Evolutionary conservation across 1,140 invertebrate genomes (phyloP), one percentile per base, ranked within the genome.

Genomic region (Drosophila bocki): DNA sequence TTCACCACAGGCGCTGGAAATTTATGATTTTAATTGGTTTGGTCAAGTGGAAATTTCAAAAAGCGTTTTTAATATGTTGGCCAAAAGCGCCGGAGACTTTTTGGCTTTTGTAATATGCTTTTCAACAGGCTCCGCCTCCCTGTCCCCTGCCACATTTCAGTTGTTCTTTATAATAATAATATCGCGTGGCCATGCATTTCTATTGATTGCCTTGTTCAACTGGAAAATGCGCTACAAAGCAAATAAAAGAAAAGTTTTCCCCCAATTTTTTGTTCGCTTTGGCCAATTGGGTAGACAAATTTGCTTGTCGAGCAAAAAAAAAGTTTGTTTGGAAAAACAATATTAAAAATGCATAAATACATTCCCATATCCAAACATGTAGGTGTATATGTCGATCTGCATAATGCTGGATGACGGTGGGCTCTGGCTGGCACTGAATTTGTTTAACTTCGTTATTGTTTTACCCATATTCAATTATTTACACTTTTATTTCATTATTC

Each of bases 21-120:
- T 88, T 88, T 88, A 88, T 88, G 84, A 84, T 88, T 88, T 88
- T 88, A 88, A 88, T 88, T 88, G 84, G 84, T 78, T 88, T 88
- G 84, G 84, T 88, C 84, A 75, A 84, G 84, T 80, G 80, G 80
- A 88, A 88, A 83, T 78, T 88, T 81, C 57, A 63, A 80, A 80
- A 80, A 80, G 70, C 78, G 63, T 69, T 80, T 80, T 80, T 80
- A 80, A 75, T 80, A 80, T 80, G 62, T 75, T 54, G 44, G 26
- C 61, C 67, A 69, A 78, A 76, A 80, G 62, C 70, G 32, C 35
- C 63, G 51, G 15, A 47, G 54, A 50, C 72, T 67, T 74, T 76
- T 68, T 61, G 69, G 57, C 78, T 79, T 69, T 78, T 75, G 63
- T 80, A 85, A 78, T 78, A 78, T 77, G 60, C 47, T 45, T 74